Evolutionary conservation across 2,888 invertebrate species (phyloP), one percentile per base, ranked within the genome.

Genomic region (Psylliodes chrysocephalus): DNA sequence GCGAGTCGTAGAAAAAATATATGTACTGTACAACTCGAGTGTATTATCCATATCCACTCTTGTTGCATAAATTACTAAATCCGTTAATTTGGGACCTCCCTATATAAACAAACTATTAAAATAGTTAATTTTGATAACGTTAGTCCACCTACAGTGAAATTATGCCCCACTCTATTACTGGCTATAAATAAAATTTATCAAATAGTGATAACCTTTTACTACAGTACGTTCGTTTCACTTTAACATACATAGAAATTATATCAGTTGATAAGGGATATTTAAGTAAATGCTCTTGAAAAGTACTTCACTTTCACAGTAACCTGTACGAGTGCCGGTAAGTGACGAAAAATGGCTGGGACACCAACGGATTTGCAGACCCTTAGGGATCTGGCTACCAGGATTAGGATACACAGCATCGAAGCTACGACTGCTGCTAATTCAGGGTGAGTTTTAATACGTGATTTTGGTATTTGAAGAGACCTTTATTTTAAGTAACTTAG

Each of bases 351-450:
- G 77, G 74, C 75, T 25, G 64, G 66, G 18, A 68, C 69, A 64
- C 69, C 72, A 33, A 75, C 75, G 30, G 77, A 77, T 63, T 47
- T 87, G 18, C 90, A 92, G 80, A 91, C 91, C 75, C 85, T 96
- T 69, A 89, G 89, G 81, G 96, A 98, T 82, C 90, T 98, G 75
- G 98, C 98, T 47, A 96, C 96, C 81, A 93, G 93, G 79, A 85
- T 99, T 72, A 89, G 99, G 78, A 93, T 99, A 80, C 91, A 96
- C 83, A 93, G 95, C 70, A 91, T 99, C 73, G 88, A 90, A 65
- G 89, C 96, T 59, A 99, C 99, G 57, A 90, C 94, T 81, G 95
- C 95, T 59, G 92, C 95, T 63, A 97, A 97, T 83, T 98, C 98
- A 53, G 98, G 97, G 97, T 97, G 86, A 87, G 90, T 66, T 12